Evolutionary conservation across 2,797 vertebrate species (phyloP).

Genomic region (Phoxinus dragarum): DNA sequence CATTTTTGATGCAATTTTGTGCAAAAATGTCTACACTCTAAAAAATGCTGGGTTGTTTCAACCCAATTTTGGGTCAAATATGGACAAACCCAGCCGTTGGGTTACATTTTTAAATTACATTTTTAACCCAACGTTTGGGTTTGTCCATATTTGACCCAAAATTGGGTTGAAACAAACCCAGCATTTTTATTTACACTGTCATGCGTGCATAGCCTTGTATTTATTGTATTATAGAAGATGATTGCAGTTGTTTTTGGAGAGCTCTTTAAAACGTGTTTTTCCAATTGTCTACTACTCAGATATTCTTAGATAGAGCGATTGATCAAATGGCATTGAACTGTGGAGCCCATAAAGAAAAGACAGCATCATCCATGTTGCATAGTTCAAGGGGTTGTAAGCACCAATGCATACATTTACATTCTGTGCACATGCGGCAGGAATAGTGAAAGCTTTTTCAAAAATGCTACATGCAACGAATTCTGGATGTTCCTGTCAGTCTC

Average conservation of each 20-base stretch:
- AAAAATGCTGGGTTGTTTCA: too few species aligned
- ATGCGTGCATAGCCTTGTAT: background rate
- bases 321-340: background rate
- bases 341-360: background rate
- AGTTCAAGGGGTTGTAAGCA: background rate
- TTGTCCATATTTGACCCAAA: too few species aligned
- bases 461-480: constrained; percentile 3
- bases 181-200: background rate
- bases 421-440: background rate
- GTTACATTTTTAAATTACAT: too few species aligned
- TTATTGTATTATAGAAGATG: background rate
- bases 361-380: background rate
- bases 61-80: too few species aligned
- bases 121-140: too few species aligned
- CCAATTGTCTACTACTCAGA: background rate
- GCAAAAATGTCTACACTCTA: too few species aligned
- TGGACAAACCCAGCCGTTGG: too few species aligned
- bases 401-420: background rate
- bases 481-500: constrained; percentile 33
- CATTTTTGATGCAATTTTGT: too few species aligned
- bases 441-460: background rate
- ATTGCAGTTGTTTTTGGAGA: background rate
- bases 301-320: background rate
- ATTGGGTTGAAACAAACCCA: too few species aligned
- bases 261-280: background rate